Conservation (phyloP, 2,888 invertebrate genomes). For the Pseudococcus longispinus region DNA sequence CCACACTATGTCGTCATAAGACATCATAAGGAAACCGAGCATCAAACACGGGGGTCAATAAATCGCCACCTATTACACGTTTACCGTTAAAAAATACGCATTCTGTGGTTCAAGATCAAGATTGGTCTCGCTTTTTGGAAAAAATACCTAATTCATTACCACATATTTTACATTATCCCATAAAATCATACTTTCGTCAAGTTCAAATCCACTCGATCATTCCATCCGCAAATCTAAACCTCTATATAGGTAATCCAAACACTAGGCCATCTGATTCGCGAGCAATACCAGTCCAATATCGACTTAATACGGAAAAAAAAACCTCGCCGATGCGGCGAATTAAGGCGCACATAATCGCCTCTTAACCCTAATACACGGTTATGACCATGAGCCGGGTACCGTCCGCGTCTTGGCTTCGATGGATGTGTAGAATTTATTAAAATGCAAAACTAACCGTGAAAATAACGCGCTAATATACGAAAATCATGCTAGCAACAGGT, state of each 20-base stretch:
- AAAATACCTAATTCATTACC: neutral
- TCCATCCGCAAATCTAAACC: neutral
- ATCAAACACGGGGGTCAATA: neutral
- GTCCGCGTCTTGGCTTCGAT: neutral
- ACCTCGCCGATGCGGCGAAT: constrained; percentile 25
- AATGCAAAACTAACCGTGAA: constrained; percentile 47
- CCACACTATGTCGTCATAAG: neutral
- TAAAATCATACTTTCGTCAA: too few species aligned
- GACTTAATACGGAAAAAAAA: neutral
- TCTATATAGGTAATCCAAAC: neutral
- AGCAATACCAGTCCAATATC: neutral
- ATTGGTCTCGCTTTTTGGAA: neutral
- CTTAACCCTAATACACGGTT: neutral
- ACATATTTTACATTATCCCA: too few species aligned
- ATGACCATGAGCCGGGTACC: neutral
- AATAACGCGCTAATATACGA: constrained; percentile 48
- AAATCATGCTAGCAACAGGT: constrained; percentile 54
- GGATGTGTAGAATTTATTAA: constrained; percentile 31
- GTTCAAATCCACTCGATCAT: neutral
- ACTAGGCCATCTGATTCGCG: neutral
- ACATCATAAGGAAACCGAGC: neutral
- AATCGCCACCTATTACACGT: neutral
- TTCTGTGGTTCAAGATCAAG: neutral
- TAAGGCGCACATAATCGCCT: constrained; percentile 6
- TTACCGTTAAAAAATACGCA: neutral